Conservation (phyloP, 53 echinoderm and acorn worm species). For the Hippasteria phrygiana region DNA sequence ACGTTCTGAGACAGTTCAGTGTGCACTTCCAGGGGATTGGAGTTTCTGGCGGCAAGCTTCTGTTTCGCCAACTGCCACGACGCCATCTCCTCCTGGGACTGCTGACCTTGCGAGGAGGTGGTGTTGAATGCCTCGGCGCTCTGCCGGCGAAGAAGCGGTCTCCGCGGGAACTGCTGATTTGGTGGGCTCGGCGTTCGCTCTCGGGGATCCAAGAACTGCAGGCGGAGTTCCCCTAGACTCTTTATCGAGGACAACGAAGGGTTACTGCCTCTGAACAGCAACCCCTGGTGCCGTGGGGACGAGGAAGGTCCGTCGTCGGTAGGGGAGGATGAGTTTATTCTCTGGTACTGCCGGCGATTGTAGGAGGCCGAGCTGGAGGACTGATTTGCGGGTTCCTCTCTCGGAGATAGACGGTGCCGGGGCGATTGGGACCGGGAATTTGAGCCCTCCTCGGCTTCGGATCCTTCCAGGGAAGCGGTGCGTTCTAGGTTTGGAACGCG, state of each 20-base stretch:
- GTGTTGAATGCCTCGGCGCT: slow-evolving; percentile 77
- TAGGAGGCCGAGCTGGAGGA: not conserved
- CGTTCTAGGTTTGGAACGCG: slow-evolving; percentile 23
- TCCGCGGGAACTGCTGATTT: slow-evolving; percentile 39
- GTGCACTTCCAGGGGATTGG: not conserved
- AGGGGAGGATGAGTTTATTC: slow-evolving; percentile 48
- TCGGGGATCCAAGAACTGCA: slow-evolving; percentile 16
- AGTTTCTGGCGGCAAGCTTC: slow-evolving; percentile 20
- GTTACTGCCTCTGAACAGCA: not conserved
- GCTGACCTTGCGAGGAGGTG: slow-evolving; percentile 5
- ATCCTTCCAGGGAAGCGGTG: not conserved
- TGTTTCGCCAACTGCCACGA: slow-evolving; percentile 43
- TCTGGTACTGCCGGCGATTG: slow-evolving; percentile 38
- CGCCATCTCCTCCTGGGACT: not conserved
- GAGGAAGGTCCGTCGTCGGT: slow-evolving; percentile 27
- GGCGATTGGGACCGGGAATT: slow-evolving; percentile 28
- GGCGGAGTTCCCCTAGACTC: slow-evolving; percentile 14
- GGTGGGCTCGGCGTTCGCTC: slow-evolving; percentile 63
- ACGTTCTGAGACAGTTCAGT: slow-evolving; percentile 15
- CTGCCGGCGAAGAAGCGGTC: slow-evolving; percentile 70
- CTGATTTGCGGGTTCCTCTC: not conserved
- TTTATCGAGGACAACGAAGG: slow-evolving; percentile 4
- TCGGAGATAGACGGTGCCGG: not conserved
- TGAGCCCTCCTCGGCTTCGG: not conserved
- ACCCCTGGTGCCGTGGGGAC: not conserved